Base-by-base conservation (phyloP, 2,888 invertebrate genomes). In the Hetaerina titia region DNA sequence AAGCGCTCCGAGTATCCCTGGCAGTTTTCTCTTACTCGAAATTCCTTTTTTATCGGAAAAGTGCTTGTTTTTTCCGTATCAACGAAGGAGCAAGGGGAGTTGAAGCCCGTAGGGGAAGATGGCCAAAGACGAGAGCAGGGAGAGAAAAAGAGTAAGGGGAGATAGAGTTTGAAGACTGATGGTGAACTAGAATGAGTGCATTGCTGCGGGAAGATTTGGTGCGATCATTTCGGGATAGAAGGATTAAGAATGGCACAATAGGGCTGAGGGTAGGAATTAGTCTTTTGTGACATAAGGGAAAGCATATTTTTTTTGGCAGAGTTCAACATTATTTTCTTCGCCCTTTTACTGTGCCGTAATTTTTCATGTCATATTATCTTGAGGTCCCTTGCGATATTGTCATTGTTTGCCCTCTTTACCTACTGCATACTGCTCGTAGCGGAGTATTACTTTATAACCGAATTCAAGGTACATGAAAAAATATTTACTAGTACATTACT, bases 11-110 rank as follows among this genome's bases (percentile, higher is more conserved):
- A 64, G 90, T 90, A 90, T 90, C 90, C 92, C 56, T 31, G 57
- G 69, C 92, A 64, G 92, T 74, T 92, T 92, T 69, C 69, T 92
- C 56, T 74, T 56, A 92, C 69, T 92, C 92, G 56, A 45, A 92
- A 92, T 69, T 74, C n/a, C 92, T 56, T 74, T 92, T 92, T 92
- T 92, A 74, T 69, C 69, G 57, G 69, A 57, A 69, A 69, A 92
- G 25, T 69, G 57, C 56, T 45, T 74, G 92, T 92, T 92, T 92
- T 92, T 69, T 45, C 31, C 92, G 69, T 64, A 31, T 90, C 90
- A 56, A 22, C 9, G 58, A n/a, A 13, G 89, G n/a, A n/a, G 88
- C 45, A 64, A 31, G 64, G 22, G 63, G 8, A n/a, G 7, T 57
- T 7, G 25, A 25, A n/a, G 89, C n/a, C 7, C 57, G 89, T 9